Evolutionary conservation across 2,888 invertebrate species (phyloP).

Genomic region (Cecidostiba fungosa): DNA sequence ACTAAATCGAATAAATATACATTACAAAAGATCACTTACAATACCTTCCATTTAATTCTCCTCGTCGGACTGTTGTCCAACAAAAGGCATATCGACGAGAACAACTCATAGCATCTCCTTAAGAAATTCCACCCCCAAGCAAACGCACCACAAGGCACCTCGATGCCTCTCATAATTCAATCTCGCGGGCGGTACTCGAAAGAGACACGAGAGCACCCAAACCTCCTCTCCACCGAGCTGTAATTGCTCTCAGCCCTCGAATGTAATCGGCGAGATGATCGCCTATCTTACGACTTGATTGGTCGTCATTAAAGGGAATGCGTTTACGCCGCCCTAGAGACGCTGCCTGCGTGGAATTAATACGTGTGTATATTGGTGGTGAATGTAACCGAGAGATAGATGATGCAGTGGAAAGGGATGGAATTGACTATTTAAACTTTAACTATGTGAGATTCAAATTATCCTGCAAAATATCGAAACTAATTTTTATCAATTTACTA

Average conservation of each 20-base stretch:
- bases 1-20: too few species aligned
- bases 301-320: conserved; percentile 78
- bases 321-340: conserved; percentile 75
- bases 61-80: background rate
- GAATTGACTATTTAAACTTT: background rate
- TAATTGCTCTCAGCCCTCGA: conserved; percentile 62
- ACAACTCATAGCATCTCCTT: background rate
- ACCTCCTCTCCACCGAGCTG: conserved; percentile 7
- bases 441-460: too few species aligned
- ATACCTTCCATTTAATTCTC: background rate
- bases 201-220: conserved; percentile 20
- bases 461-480: background rate
- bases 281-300: conserved; percentile 78
- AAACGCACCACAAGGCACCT: background rate
- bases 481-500: background rate
- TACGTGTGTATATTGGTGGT: conserved; percentile 12
- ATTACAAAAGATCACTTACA: too few species aligned
- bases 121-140: background rate
- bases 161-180: conserved; percentile 46
- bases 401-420: background rate
- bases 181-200: conserved; percentile 25
- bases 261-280: conserved; percentile 78
- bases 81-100: background rate
- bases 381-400: conserved; percentile 4
- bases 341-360: conserved; percentile 40